Evolutionary conservation across 2,113 vertebrate species (phyloP), one percentile per base, ranked within the genome.

Genomic region (Empidonax alnorum): DNA sequence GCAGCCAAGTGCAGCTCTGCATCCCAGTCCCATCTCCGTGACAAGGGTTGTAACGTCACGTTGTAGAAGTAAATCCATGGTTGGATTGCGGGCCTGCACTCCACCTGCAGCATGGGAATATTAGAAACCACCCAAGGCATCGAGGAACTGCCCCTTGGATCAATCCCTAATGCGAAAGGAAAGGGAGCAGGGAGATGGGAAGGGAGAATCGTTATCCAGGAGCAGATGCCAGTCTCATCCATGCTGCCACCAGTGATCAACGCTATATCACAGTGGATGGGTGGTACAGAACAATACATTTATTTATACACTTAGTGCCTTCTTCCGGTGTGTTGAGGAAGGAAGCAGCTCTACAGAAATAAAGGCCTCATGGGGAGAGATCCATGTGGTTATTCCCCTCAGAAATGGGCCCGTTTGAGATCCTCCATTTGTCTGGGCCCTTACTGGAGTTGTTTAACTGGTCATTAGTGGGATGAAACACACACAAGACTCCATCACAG

Each of bases 31-130:
- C 52, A 1, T 2, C 73, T 58, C 72, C 0, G 0, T 22, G 46
- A 47, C 2, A 9, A 19, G 49, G 77, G 17, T 2, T 23, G 67
- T 6, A 20, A 3, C 0, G 2, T 65, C 79, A 52, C 1, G 0
- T 3, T 19, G 39, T 2, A 42, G 39, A 37, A 61, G 62, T 66
- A 15, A 52, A 52, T 52, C 25, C 5, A 14, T 1, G 39, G 23
- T 9, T 17, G 63, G 80, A 4, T 6, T 14, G 5, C 9, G 28
- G 62, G 46, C 14, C 21, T 3, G 44, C 9, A 0, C 27, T 31
- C 41, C 33, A 53, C 52, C 66, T 59, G 67, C 84, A 42, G 49
- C 30, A 2, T 0, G 0, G 44, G 19, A 30, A 12, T 5, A 30
- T 9, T 1, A 67, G 87, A 42, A 65, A 81, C 33, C 56, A 50